A percentile compares a stretch with the other conserved stretches of the same genome.
phyloP scores from a whole-genome alignment of 92 coral and sea anemone species.

The Porites cylindrica region DNA sequence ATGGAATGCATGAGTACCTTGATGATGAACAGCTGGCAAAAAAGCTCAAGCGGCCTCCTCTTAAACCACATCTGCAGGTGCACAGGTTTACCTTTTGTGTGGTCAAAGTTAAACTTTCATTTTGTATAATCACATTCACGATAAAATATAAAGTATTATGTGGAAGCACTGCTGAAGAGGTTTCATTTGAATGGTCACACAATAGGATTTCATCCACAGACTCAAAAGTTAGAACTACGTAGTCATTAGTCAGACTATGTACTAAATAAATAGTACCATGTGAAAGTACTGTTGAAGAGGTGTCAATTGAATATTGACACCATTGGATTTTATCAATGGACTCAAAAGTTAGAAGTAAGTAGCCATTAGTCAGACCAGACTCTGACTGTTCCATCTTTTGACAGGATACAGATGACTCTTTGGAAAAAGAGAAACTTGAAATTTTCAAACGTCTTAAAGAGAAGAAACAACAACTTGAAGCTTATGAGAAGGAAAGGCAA shows the following conservation, averaged over 20 bases:
- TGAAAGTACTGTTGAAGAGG: too few species aligned
- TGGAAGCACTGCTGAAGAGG: too few species aligned
- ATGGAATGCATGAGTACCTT: conserved; percentile 92
- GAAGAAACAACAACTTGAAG: conserved; percentile 78
- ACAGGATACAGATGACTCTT: conserved; percentile 32
- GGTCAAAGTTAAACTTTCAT: background rate
- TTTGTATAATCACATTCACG: too few species aligned
- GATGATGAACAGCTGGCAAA: conserved; percentile 83
- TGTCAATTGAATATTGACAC: too few species aligned
- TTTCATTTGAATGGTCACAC: too few species aligned
- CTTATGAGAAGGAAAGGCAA: conserved; percentile 73
- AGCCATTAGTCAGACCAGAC: background rate
- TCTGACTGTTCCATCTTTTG: background rate
- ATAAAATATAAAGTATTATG: too few species aligned
- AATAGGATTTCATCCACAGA: too few species aligned
- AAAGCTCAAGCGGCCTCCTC: conserved; percentile 73
- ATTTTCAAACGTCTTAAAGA: conserved; percentile 72
- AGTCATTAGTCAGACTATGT: too few species aligned
- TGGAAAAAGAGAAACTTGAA: conserved; percentile 70
- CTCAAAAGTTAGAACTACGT: too few species aligned
- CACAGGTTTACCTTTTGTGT: background rate
- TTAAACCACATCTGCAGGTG: conserved; percentile 35
- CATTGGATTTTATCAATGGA: too few species aligned
- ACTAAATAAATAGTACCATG: too few species aligned
- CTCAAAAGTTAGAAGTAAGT: too few species aligned